Percentiles rank a stretch among this genome's conserved stretches.
Conservation (phyloP, 2,797 vertebrate species). For the Loriculus beryllinus region DNA sequence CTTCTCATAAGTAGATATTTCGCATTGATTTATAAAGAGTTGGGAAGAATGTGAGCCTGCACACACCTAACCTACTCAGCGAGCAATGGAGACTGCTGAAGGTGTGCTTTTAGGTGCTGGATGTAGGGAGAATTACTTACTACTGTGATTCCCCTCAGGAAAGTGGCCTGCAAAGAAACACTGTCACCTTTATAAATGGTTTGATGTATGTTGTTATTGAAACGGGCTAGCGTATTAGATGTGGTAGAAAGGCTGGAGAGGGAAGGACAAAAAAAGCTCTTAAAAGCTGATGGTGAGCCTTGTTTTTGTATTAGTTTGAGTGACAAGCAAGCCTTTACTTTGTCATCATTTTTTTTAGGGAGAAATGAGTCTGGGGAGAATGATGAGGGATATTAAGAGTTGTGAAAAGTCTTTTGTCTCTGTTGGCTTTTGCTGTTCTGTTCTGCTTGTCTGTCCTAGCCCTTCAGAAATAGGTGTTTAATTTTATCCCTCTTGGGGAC, state of each 20-base stretch:
- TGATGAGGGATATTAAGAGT: not conserved
- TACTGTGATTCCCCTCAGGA: not conserved
- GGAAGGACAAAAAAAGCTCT: not conserved
- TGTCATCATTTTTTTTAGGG: not conserved
- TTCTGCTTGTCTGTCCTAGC: not conserved
- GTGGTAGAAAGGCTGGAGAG: not conserved
- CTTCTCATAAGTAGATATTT: not conserved
- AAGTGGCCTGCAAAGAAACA: not conserved
- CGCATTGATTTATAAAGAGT: not conserved
- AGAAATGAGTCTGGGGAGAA: not conserved
- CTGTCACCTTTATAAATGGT: not conserved
- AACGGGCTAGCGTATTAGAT: rapidly evolving
- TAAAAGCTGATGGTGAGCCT: not conserved
- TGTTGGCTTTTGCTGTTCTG: not conserved
- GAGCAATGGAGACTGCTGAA: not conserved
- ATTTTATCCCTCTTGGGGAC: not conserved
- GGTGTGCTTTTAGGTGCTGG: not conserved
- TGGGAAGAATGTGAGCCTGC: not conserved
- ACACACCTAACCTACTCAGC: not conserved
- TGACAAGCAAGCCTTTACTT: not conserved
- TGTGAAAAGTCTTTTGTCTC: not conserved
- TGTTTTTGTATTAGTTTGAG: not conserved
- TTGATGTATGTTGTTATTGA: not conserved
- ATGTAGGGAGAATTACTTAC: not conserved
- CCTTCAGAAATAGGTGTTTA: not conserved